A percentile compares a stretch with the other conserved stretches of the same genome.
Conservation (phyloP, 2,113 vertebrate genomes). For the Romanogobio albipinnatus region DNA sequence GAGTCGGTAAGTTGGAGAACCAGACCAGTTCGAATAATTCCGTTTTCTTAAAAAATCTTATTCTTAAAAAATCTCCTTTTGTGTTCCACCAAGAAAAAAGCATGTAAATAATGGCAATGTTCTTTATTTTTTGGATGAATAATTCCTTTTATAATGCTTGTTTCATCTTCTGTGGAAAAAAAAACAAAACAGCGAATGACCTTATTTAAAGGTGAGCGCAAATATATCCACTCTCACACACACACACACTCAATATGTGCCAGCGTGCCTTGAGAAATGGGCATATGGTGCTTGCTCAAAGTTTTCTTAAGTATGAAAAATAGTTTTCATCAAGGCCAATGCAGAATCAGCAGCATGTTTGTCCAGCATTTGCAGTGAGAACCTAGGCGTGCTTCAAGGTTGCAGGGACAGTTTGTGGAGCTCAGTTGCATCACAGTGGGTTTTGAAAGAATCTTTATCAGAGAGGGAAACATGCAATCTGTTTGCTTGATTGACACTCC, state of each 20-base stretch:
- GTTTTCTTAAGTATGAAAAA: conserved; percentile 61
- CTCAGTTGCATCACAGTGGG: conserved; percentile 86
- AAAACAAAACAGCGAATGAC: conserved; percentile 15
- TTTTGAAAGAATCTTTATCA: conserved; percentile 91
- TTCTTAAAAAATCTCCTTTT: background rate
- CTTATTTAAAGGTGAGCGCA: conserved; percentile 42
- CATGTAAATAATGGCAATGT: background rate
- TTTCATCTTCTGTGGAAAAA: conserved; percentile 7
- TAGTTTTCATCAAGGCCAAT: conserved; percentile 52
- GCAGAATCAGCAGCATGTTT: conserved; percentile 82
- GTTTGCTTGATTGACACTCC: conserved; percentile 85
- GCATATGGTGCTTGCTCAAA: conserved; percentile 56
- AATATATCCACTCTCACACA: conserved; percentile 42
- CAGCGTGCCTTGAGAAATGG: conserved; percentile 56
- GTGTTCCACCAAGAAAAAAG: background rate
- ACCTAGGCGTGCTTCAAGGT: conserved; percentile 82
- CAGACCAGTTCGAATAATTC: background rate
- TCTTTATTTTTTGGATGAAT: background rate
- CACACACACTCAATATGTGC: conserved; percentile 40
- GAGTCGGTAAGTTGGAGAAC: background rate
- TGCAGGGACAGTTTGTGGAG: conserved; percentile 81
- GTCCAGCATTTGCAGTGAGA: conserved; percentile 80
- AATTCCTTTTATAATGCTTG: conserved; percentile 19
- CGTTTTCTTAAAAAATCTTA: background rate
- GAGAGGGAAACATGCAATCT: conserved; percentile 86